phyloP scores from a whole-genome alignment of 1,140 invertebrate genomes.

The Apis mellifera region DNA sequence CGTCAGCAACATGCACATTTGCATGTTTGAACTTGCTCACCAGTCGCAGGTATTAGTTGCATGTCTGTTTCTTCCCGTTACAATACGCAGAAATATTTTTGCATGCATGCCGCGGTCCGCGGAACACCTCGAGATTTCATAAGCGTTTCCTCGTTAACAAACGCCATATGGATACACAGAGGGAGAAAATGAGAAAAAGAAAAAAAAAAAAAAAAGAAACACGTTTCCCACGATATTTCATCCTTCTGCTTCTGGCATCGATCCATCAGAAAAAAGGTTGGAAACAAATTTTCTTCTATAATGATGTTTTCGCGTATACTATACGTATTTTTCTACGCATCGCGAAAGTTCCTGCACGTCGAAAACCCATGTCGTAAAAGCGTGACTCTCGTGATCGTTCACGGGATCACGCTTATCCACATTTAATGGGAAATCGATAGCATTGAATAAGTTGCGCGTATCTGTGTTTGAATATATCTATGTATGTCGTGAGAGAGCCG shows the following conservation, averaged over 20 bases:
- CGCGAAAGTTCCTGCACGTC: conserved; percentile 12
- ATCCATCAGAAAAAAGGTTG: conserved; percentile 4
- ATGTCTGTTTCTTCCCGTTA: conserved; percentile 44
- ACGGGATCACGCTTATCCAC: not conserved
- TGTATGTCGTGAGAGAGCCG: conserved; percentile 1
- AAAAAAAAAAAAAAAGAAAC: not conserved
- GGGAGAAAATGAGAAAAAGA: not conserved
- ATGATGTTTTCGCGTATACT: not conserved
- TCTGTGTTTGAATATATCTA: no score
- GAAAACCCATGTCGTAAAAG: not conserved
- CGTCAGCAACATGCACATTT: not conserved
- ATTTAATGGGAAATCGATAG: conserved; percentile 46
- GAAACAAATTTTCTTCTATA: conserved; percentile 6
- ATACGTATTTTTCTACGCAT: conserved; percentile 9
- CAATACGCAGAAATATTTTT: conserved; percentile 52
- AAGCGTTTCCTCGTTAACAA: conserved; percentile 53
- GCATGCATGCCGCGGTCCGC: conserved; percentile 55
- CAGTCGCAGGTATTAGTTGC: conserved; percentile 27
- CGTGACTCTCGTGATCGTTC: conserved; percentile 31
- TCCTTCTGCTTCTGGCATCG: not conserved
- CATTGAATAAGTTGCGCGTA: not conserved
- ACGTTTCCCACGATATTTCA: conserved; percentile 19
- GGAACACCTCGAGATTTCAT: conserved; percentile 53
- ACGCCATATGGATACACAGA: conserved; percentile 7
- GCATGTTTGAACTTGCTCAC: conserved; percentile 1